Percentiles rank a stretch among this genome's conserved stretches.
Evolutionary conservation across 2,888 invertebrate genomes (phyloP).

Genomic region (Microchrysa polita): DNA sequence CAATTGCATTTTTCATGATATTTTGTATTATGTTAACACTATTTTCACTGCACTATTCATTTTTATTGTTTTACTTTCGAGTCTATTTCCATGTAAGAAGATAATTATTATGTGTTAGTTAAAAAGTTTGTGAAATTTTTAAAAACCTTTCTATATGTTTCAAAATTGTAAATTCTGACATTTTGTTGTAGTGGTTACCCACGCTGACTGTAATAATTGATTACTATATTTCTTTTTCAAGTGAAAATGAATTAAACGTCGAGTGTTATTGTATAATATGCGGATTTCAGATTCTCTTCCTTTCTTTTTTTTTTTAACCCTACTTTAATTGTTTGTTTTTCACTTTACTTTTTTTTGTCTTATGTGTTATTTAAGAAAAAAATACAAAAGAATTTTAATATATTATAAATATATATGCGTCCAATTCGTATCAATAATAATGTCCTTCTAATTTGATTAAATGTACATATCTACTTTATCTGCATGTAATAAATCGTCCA

Average conservation of each 20-base stretch:
- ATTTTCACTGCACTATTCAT: neutral
- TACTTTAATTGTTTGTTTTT: too few species aligned
- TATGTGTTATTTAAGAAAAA: slow-evolving; percentile 1
- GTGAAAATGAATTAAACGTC: too few species aligned
- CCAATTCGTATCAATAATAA: neutral
- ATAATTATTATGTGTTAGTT: too few species aligned
- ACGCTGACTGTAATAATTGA: too few species aligned
- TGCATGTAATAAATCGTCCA: neutral
- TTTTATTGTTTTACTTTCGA: neutral
- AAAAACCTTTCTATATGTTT: neutral
- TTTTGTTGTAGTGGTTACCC: too few species aligned
- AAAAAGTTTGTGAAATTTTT: neutral
- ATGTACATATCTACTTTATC: neutral
- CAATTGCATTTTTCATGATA: neutral
- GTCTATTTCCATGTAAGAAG: too few species aligned
- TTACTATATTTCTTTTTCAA: too few species aligned
- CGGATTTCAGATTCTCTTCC: neutral
- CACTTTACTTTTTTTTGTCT: neutral
- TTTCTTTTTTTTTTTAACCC: neutral
- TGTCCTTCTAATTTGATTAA: neutral
- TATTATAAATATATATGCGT: slow-evolving; percentile 5
- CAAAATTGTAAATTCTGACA: neutral
- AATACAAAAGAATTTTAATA: slow-evolving; percentile 11
- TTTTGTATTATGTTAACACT: neutral
- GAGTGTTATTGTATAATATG: too few species aligned